These are phyloP conservation scores for Troides oblongomaculatus DNA, from an alignment of 2,888 invertebrate genomes.

Conservation along the genomic window DNA sequence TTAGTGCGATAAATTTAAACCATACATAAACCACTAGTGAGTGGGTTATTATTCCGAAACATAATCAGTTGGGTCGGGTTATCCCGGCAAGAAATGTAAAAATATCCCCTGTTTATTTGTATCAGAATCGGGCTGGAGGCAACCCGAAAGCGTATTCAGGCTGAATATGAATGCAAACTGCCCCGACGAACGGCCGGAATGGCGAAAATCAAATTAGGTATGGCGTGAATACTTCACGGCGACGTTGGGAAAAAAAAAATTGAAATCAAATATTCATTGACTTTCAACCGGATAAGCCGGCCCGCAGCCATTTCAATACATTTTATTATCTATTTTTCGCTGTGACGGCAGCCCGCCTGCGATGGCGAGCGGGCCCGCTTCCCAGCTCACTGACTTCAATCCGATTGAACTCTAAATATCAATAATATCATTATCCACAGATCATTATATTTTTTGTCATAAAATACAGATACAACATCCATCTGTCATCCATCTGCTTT, in stretches of 20 bases:
- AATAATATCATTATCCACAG: slow-evolving; percentile 4
- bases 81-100: slow-evolving; percentile 74
- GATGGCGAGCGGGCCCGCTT: slow-evolving; percentile 40
- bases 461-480: background rate
- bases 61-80: slow-evolving; percentile 78
- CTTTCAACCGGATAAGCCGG: slow-evolving; percentile 79
- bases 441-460: slow-evolving; percentile 1
- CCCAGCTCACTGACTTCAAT: slow-evolving; percentile 48
- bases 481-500: background rate
- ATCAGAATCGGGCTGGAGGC: slow-evolving; percentile 74
- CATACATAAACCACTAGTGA: slow-evolving; percentile 33
- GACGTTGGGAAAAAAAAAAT: slow-evolving; percentile 74
- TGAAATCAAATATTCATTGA: slow-evolving; percentile 81
- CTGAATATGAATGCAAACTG: slow-evolving; percentile 80
- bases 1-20: slow-evolving; percentile 20
- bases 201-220: slow-evolving; percentile 81
- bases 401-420: slow-evolving; percentile 45
- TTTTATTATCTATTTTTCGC: slow-evolving; percentile 78
- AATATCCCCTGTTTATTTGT: slow-evolving; percentile 80
- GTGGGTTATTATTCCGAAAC: slow-evolving; percentile 71
- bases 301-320: slow-evolving; percentile 78
- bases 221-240: slow-evolving; percentile 79
- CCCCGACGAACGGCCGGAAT: slow-evolving; percentile 74
- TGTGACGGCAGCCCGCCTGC: slow-evolving; percentile 49
- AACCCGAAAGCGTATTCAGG: slow-evolving; percentile 78